Conservation (phyloP, 2,797 vertebrate species). For the Halcyon badia region DNA sequence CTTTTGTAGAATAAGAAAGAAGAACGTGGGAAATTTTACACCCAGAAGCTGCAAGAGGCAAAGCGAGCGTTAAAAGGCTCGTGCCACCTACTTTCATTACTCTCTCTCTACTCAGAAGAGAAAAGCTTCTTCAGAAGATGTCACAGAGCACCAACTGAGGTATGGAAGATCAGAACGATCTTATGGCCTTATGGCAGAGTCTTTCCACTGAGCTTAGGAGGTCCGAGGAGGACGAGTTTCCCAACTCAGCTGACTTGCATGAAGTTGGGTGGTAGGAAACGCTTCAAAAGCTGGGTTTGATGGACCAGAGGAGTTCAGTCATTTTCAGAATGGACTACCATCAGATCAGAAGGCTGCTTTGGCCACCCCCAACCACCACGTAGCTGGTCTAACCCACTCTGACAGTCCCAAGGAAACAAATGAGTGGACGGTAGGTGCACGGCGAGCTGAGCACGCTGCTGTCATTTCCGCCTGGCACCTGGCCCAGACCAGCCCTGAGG, state of each 20-base stretch:
- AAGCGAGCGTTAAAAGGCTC: background rate
- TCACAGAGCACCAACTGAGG: background rate
- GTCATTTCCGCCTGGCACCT: background rate
- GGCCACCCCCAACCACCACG: rapidly evolving
- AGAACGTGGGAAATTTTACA: background rate
- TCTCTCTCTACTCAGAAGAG: background rate
- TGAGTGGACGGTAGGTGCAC: background rate
- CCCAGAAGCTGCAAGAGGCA: background rate
- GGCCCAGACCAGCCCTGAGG: background rate
- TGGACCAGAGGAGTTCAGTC: background rate
- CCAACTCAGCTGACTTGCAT: background rate
- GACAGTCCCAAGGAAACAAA: background rate
- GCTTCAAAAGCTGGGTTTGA: background rate
- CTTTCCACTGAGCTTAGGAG: background rate
- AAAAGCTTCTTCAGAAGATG: background rate
- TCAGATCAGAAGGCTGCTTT: background rate
- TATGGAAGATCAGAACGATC: background rate
- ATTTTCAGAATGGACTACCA: background rate
- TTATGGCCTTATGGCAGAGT: background rate
- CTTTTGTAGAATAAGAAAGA: background rate
- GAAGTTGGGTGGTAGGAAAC: background rate
- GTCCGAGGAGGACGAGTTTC: background rate
- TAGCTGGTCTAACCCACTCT: background rate
- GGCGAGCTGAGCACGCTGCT: background rate
- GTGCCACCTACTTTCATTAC: background rate